A percentile compares a stretch with the other conserved stretches of the same genome.
Conservation (phyloP, 2,113 vertebrate species). For the Hippocampus comes region DNA sequence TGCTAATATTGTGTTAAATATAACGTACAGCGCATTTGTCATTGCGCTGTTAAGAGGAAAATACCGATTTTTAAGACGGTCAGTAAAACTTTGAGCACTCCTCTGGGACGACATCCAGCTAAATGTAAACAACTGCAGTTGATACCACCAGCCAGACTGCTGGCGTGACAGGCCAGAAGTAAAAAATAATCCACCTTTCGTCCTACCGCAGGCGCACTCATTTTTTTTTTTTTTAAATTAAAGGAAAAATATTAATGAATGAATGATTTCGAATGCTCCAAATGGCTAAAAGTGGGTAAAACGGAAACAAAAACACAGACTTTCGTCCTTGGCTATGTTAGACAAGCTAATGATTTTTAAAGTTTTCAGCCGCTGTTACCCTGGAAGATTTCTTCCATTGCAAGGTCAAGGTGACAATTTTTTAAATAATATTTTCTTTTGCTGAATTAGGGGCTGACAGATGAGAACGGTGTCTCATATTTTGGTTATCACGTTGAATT, state of each 20-base stretch:
- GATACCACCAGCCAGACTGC: conserved; percentile 50
- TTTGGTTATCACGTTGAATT: not conserved
- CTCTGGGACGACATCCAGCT: conserved; percentile 40
- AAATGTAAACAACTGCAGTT: conserved; percentile 64
- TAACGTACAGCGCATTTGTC: not conserved
- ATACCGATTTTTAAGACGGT: conserved; percentile 34
- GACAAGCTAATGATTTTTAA: not conserved
- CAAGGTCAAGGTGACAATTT: not conserved
- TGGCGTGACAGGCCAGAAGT: conserved; percentile 13
- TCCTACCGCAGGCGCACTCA: not conserved
- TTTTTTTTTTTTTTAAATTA: not conserved
- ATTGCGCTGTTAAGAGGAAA: conserved; percentile 28
- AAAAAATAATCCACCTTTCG: not conserved
- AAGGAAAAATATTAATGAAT: not conserved
- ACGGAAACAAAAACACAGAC: not conserved
- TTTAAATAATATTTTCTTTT: not conserved
- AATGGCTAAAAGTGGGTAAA: not conserved
- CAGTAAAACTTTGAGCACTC: conserved; percentile 44
- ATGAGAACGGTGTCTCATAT: not conserved
- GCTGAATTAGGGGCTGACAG: not conserved
- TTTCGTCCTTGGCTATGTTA: not conserved
- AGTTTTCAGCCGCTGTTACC: not conserved
- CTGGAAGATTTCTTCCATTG: not conserved
- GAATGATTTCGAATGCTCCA: not conserved
- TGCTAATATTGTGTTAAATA: not conserved